These are phyloP conservation scores for Larimichthys crocea DNA, from an alignment of 2,113 vertebrate species.

Conservation along the genomic window DNA sequence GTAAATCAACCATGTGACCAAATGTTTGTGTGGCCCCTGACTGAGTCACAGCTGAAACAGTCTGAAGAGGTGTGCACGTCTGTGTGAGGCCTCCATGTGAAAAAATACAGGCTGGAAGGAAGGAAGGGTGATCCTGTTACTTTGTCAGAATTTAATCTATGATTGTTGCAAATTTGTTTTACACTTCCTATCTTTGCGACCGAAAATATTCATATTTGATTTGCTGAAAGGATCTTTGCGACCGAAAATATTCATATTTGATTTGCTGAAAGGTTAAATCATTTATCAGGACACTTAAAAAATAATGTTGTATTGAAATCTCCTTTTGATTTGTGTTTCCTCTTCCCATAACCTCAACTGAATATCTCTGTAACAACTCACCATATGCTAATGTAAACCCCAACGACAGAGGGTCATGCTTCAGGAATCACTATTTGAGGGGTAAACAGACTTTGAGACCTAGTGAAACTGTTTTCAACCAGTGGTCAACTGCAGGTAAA, in stretches of 20 bases:
- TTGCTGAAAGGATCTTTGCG: neutral
- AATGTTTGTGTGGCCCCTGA: slow-evolving; percentile 43
- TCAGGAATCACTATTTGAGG: neutral
- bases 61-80: neutral
- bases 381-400: neutral
- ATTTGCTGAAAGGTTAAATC: neutral
- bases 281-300: neutral
- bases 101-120: neutral
- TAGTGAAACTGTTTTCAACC: neutral
- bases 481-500: neutral
- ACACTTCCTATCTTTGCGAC: neutral
- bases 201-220: neutral
- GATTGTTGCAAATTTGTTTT: neutral
- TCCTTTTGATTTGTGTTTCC: neutral
- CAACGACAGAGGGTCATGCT: neutral
- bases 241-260: neutral
- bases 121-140: neutral
- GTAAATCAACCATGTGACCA: slow-evolving; percentile 52
- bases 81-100: slow-evolving; percentile 19
- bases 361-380: neutral
- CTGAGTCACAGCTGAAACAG: slow-evolving; percentile 46
- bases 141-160: neutral
- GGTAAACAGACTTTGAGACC: neutral
- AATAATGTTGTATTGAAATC: neutral
- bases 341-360: neutral